These are phyloP conservation scores for Spodoptera exigua DNA, from an alignment of 2,888 invertebrate species.

Conservation along the genomic window DNA sequence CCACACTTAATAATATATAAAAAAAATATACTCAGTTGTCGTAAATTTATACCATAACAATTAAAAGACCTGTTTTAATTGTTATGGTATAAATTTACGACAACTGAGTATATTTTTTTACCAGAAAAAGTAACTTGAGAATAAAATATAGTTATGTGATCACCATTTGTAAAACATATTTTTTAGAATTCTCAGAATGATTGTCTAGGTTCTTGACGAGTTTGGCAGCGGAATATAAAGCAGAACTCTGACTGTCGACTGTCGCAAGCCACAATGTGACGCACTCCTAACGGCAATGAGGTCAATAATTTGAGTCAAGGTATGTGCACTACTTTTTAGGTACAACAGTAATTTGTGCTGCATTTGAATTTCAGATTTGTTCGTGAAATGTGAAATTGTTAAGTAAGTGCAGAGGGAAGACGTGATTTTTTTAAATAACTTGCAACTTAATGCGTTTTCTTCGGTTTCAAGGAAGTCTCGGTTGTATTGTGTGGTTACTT, in stretches of 20 bases:
- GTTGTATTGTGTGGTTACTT: no score
- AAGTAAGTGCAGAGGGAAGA: constrained; percentile 6
- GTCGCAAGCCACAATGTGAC: constrained; percentile 51
- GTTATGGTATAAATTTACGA: no score
- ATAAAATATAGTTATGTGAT: no score
- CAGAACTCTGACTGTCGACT: constrained; percentile 40
- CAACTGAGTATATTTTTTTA: no score
- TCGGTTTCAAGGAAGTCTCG: no score
- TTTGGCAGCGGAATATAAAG: constrained; percentile 62
- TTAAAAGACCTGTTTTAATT: no score
- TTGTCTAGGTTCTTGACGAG: constrained; percentile 53
- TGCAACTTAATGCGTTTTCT: not conserved
- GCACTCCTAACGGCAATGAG: constrained; percentile 63
- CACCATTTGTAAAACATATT: no score
- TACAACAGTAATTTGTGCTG: constrained; percentile 30
- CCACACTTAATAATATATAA: no score
- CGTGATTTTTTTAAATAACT: constrained; percentile 2
- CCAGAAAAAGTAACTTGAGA: no score
- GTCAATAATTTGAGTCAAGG: constrained; percentile 65
- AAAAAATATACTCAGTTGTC: no score
- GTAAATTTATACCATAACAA: no score
- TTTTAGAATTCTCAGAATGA: constrained; percentile 59
- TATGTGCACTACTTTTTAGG: constrained; percentile 47
- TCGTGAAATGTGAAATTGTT: constrained; percentile 38
- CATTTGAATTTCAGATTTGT: constrained; percentile 47